Evolutionary conservation across 2,888 invertebrate genomes (phyloP).

Genomic region (Ellobium chinense): DNA sequence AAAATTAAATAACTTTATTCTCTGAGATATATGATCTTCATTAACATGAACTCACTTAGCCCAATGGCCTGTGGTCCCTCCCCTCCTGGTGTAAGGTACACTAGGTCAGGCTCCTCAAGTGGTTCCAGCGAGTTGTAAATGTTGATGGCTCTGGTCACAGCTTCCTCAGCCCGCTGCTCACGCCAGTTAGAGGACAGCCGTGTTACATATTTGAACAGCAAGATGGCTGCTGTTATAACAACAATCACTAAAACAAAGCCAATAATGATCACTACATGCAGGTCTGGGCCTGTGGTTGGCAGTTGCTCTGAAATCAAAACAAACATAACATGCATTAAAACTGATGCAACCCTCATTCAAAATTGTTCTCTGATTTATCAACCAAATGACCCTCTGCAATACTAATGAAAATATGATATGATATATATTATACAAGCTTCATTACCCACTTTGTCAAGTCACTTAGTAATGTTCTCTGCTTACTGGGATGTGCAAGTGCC

Average conservation of each 20-base stretch:
- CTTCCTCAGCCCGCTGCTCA: conserved; percentile 33
- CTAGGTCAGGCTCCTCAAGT: conserved; percentile 45
- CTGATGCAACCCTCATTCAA: no score
- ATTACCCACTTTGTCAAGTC: no score
- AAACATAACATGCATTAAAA: no score
- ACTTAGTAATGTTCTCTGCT: no score
- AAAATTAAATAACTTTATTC: no score
- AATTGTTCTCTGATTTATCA: no score
- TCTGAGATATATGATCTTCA: no score
- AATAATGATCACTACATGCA: conserved; percentile 41
- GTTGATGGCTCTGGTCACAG: conserved; percentile 47
- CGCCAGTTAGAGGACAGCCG: conserved; percentile 27
- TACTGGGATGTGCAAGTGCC: no score
- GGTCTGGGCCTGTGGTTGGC: conserved; percentile 22
- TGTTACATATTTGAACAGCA: conserved; percentile 42
- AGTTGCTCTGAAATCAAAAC: conserved; percentile 24
- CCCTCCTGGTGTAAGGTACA: conserved; percentile 36
- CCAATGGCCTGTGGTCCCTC: neutral
- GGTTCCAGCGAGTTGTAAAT: conserved; percentile 49
- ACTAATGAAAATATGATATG: no score
- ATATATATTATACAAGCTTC: no score
- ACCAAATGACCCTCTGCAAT: no score
- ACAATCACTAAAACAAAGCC: conserved; percentile 31
- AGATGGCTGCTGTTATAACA: conserved; percentile 19
- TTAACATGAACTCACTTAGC: no score